Evolutionary conservation across 2,888 invertebrate species (phyloP), one percentile per base, ranked within the genome.

Genomic region (Salpingus planirostris): DNA sequence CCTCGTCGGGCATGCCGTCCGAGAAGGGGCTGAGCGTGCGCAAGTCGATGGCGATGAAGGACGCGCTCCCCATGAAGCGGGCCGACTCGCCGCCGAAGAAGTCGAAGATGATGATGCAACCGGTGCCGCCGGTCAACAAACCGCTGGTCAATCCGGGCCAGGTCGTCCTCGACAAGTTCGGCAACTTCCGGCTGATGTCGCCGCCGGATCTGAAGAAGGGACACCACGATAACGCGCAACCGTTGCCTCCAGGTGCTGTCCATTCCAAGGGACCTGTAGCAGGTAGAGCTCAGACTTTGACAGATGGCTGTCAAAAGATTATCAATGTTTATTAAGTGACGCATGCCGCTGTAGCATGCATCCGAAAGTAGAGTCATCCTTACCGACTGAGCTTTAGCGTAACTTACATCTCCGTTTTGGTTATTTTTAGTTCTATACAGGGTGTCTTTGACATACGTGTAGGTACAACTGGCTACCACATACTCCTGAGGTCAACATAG

Each of bases 81-180:
- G 50, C 54, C 13, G 52, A 39, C 11, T 39, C 39, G 15, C 39
- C 38, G 10, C 18, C 28, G 24, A 33, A 33, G 11, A 35, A 39
- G 15, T 49, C 52, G 26, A 52, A 53, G 11, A 5, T 26, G 11
- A 10, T 11, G 2, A 33, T 43, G n/a, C 43, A 46, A 6, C 43
- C 48, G 1, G 42, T 47, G 13, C 39, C 46, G 3, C 44, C 48
- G 7, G 37, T 48, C 13, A 61, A 62, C 13, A 61, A 62, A 27
- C 62, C 59, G 0, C 47, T 62, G 27, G 58, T 62, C 33, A 60
- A 59, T 23, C 57, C 65, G 56, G 73, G 74, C 53, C 57, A 78
- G 60, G 74, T 79, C 32, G 80, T 80, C 11, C 63, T 81, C 42
- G 81, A 82, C 60, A 81, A 81, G 61, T 80, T 82, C 54, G 81